A percentile compares a stretch with the other conserved stretches of the same genome.
phyloP scores from a whole-genome alignment of 2,113 vertebrate genomes.

The Oncorhynchus masou region DNA sequence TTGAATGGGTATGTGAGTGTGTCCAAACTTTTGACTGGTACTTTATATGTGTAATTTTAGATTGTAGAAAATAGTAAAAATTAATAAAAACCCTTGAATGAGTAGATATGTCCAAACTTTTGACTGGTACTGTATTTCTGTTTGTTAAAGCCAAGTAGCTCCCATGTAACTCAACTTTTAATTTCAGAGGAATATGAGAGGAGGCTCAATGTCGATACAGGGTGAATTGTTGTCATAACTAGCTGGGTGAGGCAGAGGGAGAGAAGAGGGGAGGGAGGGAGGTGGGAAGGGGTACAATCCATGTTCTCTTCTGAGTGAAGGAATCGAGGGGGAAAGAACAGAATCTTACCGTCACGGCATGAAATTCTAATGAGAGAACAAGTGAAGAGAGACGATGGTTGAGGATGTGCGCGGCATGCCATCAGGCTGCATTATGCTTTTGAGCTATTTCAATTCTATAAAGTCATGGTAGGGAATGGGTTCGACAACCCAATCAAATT shows the following conservation, averaged over 20 bases:
- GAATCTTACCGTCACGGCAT: neutral
- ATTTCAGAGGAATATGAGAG: conserved; percentile 15
- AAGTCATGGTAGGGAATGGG: neutral
- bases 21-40: too few relatives aligned
- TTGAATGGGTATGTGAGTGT: too few relatives aligned
- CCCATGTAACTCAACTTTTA: conserved; percentile 10
- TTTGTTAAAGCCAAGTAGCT: neutral
- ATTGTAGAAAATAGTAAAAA: too few relatives aligned
- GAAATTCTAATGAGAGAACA: conserved; percentile 8
- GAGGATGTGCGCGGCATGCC: neutral
- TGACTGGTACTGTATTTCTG: too few relatives aligned
- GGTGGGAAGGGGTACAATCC: neutral
- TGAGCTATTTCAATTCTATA: neutral
- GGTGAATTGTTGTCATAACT: conserved; percentile 37
- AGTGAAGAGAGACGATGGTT: neutral
- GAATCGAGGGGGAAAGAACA: neutral
- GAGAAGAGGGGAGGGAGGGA: neutral
- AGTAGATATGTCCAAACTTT: too few relatives aligned
- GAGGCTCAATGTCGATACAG: conserved; percentile 11
- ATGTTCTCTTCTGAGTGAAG: neutral
- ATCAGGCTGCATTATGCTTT: neutral
- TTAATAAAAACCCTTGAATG: too few relatives aligned
- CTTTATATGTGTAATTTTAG: too few relatives aligned
- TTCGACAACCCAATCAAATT: conserved; percentile 10
- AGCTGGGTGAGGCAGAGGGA: conserved; percentile 1